These are phyloP conservation scores for Cairina moschata DNA, from an alignment of 2,113 vertebrate genomes.

Conservation along the genomic window DNA sequence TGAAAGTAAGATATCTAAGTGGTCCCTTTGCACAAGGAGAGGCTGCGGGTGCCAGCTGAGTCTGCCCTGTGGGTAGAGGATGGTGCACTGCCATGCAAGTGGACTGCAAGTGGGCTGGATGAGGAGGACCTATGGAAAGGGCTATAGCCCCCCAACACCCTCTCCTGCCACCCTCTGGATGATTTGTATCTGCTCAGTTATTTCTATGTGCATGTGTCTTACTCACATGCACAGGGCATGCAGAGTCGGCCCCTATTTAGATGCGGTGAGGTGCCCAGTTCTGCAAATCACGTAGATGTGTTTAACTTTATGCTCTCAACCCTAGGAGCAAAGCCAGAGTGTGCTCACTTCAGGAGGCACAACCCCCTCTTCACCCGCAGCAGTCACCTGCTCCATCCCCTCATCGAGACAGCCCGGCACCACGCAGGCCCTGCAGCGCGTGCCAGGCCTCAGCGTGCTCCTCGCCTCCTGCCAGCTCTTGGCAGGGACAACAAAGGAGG, in stretches of 20 bases:
- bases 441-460: background rate
- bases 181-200: background rate
- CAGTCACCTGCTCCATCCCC: background rate
- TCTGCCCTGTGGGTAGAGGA: background rate
- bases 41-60: background rate
- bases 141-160: background rate
- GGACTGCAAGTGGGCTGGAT: background rate
- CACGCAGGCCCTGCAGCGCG: fast-evolving
- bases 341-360: background rate
- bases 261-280: background rate
- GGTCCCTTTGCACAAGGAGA: background rate
- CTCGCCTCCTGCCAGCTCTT: background rate
- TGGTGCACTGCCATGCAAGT: no score
- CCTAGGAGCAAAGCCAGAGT: fast-evolving
- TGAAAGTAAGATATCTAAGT: background rate
- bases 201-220: fast-evolving
- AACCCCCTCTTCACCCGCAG: background rate
- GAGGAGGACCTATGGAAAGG: background rate
- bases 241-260: background rate
- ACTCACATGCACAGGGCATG: background rate
- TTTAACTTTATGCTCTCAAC: background rate
- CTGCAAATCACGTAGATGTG: background rate
- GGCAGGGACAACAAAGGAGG: fast-evolving
- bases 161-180: background rate
- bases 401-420: background rate